Base-by-base conservation (phyloP, 2,888 invertebrate genomes). In the Pogonocherus hispidulus region DNA sequence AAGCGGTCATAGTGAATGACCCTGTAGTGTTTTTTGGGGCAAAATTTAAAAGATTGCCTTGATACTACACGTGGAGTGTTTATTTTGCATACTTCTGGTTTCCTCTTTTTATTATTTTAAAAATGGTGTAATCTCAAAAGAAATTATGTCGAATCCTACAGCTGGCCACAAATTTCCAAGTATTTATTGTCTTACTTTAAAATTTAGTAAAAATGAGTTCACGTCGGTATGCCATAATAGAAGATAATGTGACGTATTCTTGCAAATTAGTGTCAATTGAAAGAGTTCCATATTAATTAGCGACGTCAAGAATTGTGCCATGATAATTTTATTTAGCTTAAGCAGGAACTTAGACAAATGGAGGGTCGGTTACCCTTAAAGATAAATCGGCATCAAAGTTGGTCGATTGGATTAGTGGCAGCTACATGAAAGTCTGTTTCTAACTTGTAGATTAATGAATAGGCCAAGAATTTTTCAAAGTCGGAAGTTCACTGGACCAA, bases 401-500 rank as follows among this genome's bases (percentile, higher is more conserved):
- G 49, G 51, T 62, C 22, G 62, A 62, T 62, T 51, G 32, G 59
- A 51, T 62, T 62, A 56, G 35, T 22, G n/a, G 35, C 20, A 27
- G 22, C 37, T 35, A 35, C 27, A 62, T 51, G 35, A 62, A 62
- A 62, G 37, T 49, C 51, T 62, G 20, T 37, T 62, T 35, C 51
- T 37, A 62, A 62, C 62, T 62, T 37, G n/a, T n/a, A 62, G 62
- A 62, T 62, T 62, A 62, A 62, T 62, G 62, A 51, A 37, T 62
- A 51, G 22, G 51, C n/a, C 46, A 51, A 37, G 22, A 51, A 62
- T 51, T 62, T 62, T 62, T 62, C 49, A 62, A 35, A 22, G 49
- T 8, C n/a, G 11, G 37, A 22, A 32, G 49, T 49, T 49, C 19
- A 23, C 19, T 51, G 51, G 35, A 32, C 47, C 46, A 6, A 6